These are phyloP conservation scores for Columba livia DNA, from an alignment of 2,113 vertebrate genomes.

Conservation along the genomic window DNA sequence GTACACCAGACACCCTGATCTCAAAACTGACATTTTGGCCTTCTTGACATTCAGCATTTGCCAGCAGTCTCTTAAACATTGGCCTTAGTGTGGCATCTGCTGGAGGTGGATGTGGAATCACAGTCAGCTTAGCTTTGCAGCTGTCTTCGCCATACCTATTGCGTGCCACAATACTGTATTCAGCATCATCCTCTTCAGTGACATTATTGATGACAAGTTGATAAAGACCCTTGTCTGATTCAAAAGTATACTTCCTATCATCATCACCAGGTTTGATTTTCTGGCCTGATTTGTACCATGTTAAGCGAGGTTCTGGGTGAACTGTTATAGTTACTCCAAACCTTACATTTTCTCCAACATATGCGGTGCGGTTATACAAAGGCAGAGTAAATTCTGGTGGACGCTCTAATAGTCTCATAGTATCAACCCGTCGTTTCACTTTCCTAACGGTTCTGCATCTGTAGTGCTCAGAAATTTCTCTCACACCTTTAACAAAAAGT, in stretches of 20 bases:
- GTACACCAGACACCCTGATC: conserved; percentile 93
- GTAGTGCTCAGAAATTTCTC: conserved; percentile 90
- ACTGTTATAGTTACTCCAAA: conserved; percentile 97
- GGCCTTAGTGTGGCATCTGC: conserved; percentile 91
- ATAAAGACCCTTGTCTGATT: conserved; percentile 93
- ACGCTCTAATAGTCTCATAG: conserved; percentile 90
- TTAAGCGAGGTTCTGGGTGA: conserved; percentile 94
- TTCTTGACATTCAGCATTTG: conserved; percentile 94
- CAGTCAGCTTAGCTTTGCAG: conserved; percentile 93
- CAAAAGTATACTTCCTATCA: conserved; percentile 93
- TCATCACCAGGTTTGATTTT: conserved; percentile 91
- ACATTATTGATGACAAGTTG: conserved; percentile 88
- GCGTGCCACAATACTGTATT: conserved; percentile 91
- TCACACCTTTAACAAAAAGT: conserved; percentile 89
- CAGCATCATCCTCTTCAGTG: conserved; percentile 88
- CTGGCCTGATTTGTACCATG: conserved; percentile 96
- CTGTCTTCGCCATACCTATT: conserved; percentile 95
- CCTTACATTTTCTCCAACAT: conserved; percentile 89
- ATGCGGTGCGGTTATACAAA: conserved; percentile 89
- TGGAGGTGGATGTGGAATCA: conserved; percentile 88
- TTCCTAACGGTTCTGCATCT: conserved; percentile 87
- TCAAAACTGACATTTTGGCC: conserved; percentile 94
- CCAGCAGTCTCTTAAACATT: conserved; percentile 98
- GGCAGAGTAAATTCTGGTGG: conserved; percentile 98
- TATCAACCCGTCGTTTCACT: conserved; percentile 91